phyloP scores from a whole-genome alignment of 2,888 invertebrate genomes.

The Lepidochrysops patricia region DNA sequence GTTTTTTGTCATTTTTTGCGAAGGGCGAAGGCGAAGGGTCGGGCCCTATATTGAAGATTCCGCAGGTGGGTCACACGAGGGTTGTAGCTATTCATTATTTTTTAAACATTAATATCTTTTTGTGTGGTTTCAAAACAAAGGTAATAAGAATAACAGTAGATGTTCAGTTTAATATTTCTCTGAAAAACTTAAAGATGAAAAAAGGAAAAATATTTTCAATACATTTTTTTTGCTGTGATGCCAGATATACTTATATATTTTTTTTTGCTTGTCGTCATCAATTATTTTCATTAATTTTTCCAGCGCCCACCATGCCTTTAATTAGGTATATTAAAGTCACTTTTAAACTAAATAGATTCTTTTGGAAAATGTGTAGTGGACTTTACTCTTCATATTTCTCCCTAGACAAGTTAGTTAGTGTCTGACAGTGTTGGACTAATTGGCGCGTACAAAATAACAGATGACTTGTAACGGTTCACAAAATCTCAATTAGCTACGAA shows the following conservation, averaged over 20 bases:
- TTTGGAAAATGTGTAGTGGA: not conserved
- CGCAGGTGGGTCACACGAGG: conserved; percentile 63
- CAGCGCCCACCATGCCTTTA: too few relatives aligned
- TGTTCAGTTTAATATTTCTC: too few relatives aligned
- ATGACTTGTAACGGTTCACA: not conserved
- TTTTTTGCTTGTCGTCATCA: too few relatives aligned
- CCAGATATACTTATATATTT: too few relatives aligned
- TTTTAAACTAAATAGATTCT: too few relatives aligned
- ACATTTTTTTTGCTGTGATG: too few relatives aligned
- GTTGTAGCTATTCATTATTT: conserved; percentile 17
- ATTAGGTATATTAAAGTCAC: too few relatives aligned
- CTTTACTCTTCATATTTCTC: not conserved
- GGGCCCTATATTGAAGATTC: conserved; percentile 48
- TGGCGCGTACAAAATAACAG: not conserved
- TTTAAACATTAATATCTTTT: conserved; percentile 1
- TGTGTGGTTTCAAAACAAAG: conserved; percentile 5
- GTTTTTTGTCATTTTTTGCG: conserved; percentile 54
- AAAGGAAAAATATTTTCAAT: too few relatives aligned
- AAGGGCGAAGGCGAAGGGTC: conserved; percentile 50
- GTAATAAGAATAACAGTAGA: not conserved
- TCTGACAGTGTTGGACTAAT: not conserved
- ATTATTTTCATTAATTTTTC: too few relatives aligned
- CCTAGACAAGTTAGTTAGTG: not conserved
- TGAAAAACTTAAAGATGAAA: too few relatives aligned
- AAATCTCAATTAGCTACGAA: not conserved